These are phyloP conservation scores for Chymomyza caudatula DNA, from an alignment of 2,888 invertebrate species.

Conservation along the genomic window DNA sequence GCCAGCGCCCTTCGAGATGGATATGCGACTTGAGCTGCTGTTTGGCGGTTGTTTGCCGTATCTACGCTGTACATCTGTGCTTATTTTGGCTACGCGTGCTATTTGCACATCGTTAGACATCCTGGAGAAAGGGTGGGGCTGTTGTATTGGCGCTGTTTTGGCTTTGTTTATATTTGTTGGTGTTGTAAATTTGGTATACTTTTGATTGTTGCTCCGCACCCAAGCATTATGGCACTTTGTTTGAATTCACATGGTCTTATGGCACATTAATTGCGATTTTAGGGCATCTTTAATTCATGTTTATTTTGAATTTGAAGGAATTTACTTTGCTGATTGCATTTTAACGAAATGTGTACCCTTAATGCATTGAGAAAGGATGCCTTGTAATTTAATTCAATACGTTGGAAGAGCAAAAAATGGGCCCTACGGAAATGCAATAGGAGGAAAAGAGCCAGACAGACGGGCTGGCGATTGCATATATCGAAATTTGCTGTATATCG, in stretches of 20 bases:
- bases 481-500: not conserved
- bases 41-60: constrained; percentile 44
- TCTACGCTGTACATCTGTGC: constrained; percentile 44
- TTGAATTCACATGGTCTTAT: constrained; percentile 20
- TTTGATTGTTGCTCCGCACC: constrained; percentile 53
- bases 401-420: too few relatives aligned
- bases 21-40: constrained; percentile 37
- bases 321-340: not conserved
- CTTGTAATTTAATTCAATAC: too few relatives aligned
- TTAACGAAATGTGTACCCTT: not conserved
- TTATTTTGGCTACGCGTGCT: constrained; percentile 72
- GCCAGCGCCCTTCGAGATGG: constrained; percentile 27
- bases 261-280: constrained; percentile 25
- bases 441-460: not conserved
- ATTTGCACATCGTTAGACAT: constrained; percentile 75
- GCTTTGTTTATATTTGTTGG: not conserved
- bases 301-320: constrained; percentile 2
- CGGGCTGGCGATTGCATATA: not conserved
- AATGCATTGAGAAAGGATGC: constrained; percentile 1
- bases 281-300: constrained; percentile 59
- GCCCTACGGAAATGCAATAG: not conserved
- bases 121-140: constrained; percentile 1
- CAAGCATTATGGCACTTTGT: constrained; percentile 37
- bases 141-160: constrained; percentile 16
- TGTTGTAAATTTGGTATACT: constrained; percentile 7